Evolutionary conservation across 1,140 invertebrate species (phyloP).

Genomic region (Eriocheir sinensis): DNA sequence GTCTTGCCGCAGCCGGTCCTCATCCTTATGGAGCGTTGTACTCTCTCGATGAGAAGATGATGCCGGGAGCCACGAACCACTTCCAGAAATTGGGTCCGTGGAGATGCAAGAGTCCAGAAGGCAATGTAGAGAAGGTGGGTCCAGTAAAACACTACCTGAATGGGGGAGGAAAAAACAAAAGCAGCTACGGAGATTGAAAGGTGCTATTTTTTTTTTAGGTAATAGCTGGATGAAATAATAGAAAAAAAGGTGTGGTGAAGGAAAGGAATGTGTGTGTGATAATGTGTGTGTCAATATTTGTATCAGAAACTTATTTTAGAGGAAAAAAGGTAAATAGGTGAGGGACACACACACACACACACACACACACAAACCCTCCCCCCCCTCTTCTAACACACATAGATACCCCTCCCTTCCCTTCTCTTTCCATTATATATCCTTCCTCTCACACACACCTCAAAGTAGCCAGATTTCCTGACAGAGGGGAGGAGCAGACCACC

Average conservation of each 20-base stretch:
- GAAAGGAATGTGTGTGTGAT: too few relatives aligned
- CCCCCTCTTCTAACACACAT: not conserved
- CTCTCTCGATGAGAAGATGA: constrained; percentile 91
- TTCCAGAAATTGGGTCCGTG: constrained; percentile 98
- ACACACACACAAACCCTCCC: not conserved
- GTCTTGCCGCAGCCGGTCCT: constrained; percentile 83
- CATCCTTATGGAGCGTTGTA: constrained; percentile 84
- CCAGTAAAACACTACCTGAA: constrained; percentile 94
- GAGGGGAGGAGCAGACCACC: constrained; percentile 93
- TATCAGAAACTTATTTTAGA: too few relatives aligned
- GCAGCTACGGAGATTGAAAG: too few relatives aligned
- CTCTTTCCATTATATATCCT: too few relatives aligned
- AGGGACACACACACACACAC: not conserved
- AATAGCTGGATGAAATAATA: too few relatives aligned
- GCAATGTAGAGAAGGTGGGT: constrained; percentile 95
- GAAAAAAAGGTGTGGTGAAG: too few relatives aligned
- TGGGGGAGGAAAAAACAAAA: too few relatives aligned
- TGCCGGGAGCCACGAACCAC: constrained; percentile 94
- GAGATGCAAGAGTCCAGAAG: constrained; percentile 93
- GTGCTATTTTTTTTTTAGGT: too few relatives aligned
- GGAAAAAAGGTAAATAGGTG: too few relatives aligned
- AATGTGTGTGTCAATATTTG: too few relatives aligned
- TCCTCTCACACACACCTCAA: constrained; percentile 90
- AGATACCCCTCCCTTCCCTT: too few relatives aligned
- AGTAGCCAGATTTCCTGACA: constrained; percentile 93